Base-by-base conservation (phyloP, 2,888 invertebrate species). In the Odontocerum albicorne region DNA sequence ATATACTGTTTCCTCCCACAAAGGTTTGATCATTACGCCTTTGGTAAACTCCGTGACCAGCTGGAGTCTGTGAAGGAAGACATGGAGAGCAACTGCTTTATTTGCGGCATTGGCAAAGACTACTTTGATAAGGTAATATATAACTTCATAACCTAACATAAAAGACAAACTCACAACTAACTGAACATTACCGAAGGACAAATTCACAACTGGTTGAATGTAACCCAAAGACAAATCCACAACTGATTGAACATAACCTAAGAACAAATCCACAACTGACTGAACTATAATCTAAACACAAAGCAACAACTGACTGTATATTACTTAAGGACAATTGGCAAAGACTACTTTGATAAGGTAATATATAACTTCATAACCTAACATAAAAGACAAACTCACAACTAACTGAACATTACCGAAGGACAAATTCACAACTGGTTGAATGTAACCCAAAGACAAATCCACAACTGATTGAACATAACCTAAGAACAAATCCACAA, bases 21-120 rank as follows among this genome's bases (percentile, higher is more conserved):
- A 71, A 95, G 98, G 99, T 98, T 87, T 99, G 86, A 99, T 99
- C 77, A 99, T 99, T 79, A 99, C 77, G 99, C 99, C 49, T 99
- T 99, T 78, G 99, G 99, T 68, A 99, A 99, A 75, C 87, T 99
- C 72, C 95, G 99, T 87, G 97, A 98, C 81, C 99, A 99, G 77
- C 79, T 99, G 66, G 98, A 99, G 74, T 96, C 94, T 15, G 99
- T 99, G 4, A 97, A 97, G 68, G 97, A 98, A 64, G 96, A 98
- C 70, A 94, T 99, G 92, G 99, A 99, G 78, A 96, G 96, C 61
- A 96, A 96, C 72, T 99, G 99, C 77, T 99, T 99, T 76, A 98
- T 99, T 69, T 99, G 99, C 70, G 98, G 98, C 62, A 93, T 98
- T 65, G 94, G 93, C 50, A 99, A 98, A 72, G 97, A 98, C 67